Evolutionary conservation across 2,797 vertebrate genomes (phyloP).

Genomic region (Florisuga fusca): DNA sequence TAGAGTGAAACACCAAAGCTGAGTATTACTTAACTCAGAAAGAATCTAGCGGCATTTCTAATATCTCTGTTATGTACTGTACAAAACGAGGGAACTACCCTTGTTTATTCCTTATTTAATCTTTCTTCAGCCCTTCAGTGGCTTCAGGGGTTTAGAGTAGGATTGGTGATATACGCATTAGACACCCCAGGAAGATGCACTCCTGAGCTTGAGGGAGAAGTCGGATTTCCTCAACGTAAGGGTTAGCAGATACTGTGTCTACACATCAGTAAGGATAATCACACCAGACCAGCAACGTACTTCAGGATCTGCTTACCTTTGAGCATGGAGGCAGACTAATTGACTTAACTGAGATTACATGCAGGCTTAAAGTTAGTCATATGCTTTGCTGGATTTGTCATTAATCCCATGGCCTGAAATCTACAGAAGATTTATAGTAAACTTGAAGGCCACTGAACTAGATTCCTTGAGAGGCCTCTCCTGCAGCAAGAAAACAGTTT

Average conservation of each 20-base stretch:
- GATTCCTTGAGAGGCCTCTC: neutral
- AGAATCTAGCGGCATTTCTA: neutral
- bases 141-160: neutral
- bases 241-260: neutral
- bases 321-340: slow-evolving; percentile 42
- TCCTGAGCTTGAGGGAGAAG: neutral
- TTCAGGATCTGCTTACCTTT: slow-evolving; percentile 50
- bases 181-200: neutral
- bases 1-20: neutral
- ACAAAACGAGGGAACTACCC: neutral
- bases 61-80: neutral
- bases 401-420: slow-evolving; percentile 33
- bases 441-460: neutral
- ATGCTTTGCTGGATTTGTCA: slow-evolving; percentile 43
- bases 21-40: neutral
- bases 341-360: slow-evolving; percentile 67
- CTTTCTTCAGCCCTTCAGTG: neutral
- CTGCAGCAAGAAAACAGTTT: neutral
- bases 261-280: slow-evolving; percentile 34
- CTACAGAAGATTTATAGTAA: neutral
- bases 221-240: neutral
- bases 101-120: neutral
- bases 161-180: neutral
- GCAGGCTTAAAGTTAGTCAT: slow-evolving; percentile 35
- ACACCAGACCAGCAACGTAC: slow-evolving; percentile 2